Conservation (phyloP, 2,113 vertebrate species). For the Neodon shergylaensis region DNA sequence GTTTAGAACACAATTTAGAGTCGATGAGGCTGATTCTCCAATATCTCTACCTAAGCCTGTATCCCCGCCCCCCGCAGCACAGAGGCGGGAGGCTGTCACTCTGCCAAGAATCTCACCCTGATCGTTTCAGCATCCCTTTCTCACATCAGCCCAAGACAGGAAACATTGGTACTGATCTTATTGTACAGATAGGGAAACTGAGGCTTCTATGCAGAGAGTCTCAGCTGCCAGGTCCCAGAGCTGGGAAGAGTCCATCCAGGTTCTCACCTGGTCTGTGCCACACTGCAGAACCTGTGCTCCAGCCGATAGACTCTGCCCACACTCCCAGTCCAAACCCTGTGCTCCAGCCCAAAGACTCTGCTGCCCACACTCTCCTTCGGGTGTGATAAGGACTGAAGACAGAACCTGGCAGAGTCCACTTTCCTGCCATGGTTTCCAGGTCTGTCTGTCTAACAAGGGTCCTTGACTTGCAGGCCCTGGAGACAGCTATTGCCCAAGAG, state of each 20-base stretch:
- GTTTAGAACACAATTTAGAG: neutral
- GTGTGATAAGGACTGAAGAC: neutral
- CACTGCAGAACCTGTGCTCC: neutral
- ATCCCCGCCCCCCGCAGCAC: neutral
- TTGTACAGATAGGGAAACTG: neutral
- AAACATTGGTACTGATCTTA: neutral
- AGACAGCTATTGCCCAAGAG: slow-evolving; percentile 56
- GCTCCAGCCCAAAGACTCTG: neutral
- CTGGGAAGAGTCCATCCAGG: no score
- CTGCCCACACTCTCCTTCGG: neutral
- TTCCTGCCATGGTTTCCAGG: neutral
- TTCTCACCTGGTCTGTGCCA: no score
- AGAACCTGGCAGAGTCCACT: neutral
- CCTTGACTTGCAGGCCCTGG: slow-evolving; percentile 77
- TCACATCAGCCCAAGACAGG: neutral
- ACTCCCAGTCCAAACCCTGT: neutral
- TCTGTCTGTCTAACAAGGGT: neutral
- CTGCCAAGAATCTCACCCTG: no score
- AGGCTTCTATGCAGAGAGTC: neutral
- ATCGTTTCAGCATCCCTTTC: neutral
- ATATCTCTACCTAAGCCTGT: neutral
- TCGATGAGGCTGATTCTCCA: neutral
- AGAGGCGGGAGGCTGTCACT: rapidly evolving
- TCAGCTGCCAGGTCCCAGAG: neutral
- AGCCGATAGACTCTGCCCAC: neutral